phyloP scores from a whole-genome alignment of 2,113 vertebrate genomes.

The Empidonax traillii region DNA sequence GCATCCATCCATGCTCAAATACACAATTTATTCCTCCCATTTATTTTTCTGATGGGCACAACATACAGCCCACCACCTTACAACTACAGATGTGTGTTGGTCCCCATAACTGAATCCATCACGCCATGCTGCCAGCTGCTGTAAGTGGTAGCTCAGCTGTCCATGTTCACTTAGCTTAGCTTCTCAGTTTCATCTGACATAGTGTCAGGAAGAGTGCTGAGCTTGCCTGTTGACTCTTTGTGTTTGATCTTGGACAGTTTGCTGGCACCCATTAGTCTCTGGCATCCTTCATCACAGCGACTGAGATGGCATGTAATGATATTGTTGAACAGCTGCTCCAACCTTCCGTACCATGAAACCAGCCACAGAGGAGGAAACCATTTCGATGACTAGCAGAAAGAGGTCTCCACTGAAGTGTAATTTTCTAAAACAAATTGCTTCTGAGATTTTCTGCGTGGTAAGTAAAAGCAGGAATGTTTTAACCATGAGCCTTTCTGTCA shows the following conservation, averaged over 20 bases:
- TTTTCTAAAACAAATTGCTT: neutral
- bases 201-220: neutral
- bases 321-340: neutral
- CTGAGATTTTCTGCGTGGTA: neutral
- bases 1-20: neutral
- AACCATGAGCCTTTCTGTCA: neutral
- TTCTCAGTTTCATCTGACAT: neutral
- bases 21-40: neutral
- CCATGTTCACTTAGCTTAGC: neutral
- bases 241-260: neutral
- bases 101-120: neutral
- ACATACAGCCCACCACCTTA: neutral
- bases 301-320: neutral
- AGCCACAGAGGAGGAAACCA: neutral
- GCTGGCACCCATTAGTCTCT: neutral
- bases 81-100: accelerated
- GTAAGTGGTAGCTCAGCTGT: neutral
- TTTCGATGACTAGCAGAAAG: neutral
- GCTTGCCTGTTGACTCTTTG: neutral
- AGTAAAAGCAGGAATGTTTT: neutral
- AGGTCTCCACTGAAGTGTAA: neutral
- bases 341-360: neutral
- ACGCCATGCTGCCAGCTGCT: neutral
- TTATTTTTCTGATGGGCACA: neutral
- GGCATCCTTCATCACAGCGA: neutral